Evolutionary conservation across 30 jellyfish, hydroid and myxozoan species (phyloP).

Genomic region (Cassiopea xamachana): DNA sequence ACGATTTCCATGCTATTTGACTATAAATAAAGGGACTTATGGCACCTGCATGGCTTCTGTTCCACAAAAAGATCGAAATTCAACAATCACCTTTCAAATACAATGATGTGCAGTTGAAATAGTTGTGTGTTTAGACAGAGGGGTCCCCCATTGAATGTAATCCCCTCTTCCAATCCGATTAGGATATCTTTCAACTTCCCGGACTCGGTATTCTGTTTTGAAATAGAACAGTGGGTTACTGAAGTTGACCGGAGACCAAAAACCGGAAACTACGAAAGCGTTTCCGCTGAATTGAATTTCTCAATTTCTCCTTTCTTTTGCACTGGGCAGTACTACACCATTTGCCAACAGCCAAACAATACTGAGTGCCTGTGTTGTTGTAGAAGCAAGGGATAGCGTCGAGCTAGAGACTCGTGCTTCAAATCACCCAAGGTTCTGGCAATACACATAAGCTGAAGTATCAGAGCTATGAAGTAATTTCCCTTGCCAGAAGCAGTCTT

Average conservation of each 20-base stretch:
- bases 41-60: background rate
- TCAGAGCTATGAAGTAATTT: conserved; percentile 35
- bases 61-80: background rate
- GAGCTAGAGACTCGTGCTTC: conserved; percentile 28
- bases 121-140: background rate
- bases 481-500: background rate
- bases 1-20: background rate
- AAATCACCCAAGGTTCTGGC: conserved; percentile 11
- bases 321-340: conserved; percentile 69
- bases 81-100: background rate
- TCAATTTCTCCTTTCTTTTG: conserved; percentile 65
- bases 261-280: conserved; percentile 64
- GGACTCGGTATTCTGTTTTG: conserved; percentile 32
- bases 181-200: conserved; percentile 2
- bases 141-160: conserved; percentile 6
- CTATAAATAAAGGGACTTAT: background rate
- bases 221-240: background rate
- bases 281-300: conserved; percentile 78
- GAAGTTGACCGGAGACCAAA: conserved; percentile 23
- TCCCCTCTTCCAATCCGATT: conserved; percentile 41
- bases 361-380: conserved; percentile 47
- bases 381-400: conserved; percentile 51
- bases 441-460: conserved; percentile 8
- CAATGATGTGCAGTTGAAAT: background rate
- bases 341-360: conserved; percentile 72